A percentile compares a stretch with the other conserved stretches of the same genome.
Conservation (phyloP, 2,888 invertebrate species). For the Iphiclides podalirius region DNA sequence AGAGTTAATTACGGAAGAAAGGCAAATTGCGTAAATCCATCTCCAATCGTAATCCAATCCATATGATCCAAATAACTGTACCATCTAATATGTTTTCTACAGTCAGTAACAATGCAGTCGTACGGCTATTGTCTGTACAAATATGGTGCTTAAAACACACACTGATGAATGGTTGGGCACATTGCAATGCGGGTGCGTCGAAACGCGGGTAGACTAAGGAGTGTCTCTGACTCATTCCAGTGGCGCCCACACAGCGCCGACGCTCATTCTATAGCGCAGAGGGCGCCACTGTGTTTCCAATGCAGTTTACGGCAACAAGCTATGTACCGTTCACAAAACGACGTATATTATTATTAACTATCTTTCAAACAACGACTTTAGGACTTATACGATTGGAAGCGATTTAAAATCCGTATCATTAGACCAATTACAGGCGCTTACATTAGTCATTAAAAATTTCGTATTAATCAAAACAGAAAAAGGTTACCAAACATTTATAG, state of each 20-base stretch:
- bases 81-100: too few relatives aligned
- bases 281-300: conserved; percentile 42
- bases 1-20: too few relatives aligned
- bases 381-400: too few relatives aligned
- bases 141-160: conserved; percentile 14
- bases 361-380: background rate
- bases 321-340: conserved; percentile 6
- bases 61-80: too few relatives aligned
- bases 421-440: too few relatives aligned
- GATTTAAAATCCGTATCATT: too few relatives aligned
- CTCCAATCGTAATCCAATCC: too few relatives aligned
- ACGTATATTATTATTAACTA: background rate
- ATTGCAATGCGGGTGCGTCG: conserved; percentile 28
- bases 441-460: too few relatives aligned
- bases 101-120: background rate
- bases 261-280: conserved; percentile 48
- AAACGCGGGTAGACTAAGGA: conserved; percentile 39
- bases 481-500: too few relatives aligned
- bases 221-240: conserved; percentile 56
- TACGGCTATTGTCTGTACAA: conserved; percentile 7
- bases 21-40: too few relatives aligned
- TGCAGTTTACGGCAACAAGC: conserved; percentile 6
- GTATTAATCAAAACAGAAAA: too few relatives aligned
- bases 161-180: conserved; percentile 34
- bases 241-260: conserved; percentile 56